A percentile compares a stretch with the other conserved stretches of the same genome.
Conservation (phyloP, 2,113 vertebrate genomes). For the Oncorhynchus gorbuscha region DNA sequence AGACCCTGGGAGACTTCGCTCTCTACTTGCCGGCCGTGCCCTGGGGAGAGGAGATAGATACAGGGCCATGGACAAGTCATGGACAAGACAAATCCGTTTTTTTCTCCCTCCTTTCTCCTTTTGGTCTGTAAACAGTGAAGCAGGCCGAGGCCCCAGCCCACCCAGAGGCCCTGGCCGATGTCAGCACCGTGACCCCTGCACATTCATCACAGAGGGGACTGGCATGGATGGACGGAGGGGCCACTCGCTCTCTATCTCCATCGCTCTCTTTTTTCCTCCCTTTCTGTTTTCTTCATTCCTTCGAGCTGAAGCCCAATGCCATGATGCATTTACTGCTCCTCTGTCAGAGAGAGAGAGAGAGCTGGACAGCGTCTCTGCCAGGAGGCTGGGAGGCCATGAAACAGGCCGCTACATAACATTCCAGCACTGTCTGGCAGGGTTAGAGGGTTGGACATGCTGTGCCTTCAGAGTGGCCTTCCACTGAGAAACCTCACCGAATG, state of each 20-base stretch:
- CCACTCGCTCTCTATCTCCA: not conserved
- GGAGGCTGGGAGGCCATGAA: conserved; percentile 28
- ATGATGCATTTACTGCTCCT: conserved; percentile 19
- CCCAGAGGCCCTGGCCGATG: conserved; percentile 57
- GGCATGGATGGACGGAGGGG: conserved; percentile 1
- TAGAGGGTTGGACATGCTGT: conserved; percentile 45
- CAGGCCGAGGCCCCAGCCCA: conserved; percentile 39
- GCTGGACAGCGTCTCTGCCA: conserved; percentile 6
- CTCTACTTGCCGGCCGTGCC: conserved; percentile 22
- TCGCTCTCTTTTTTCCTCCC: not conserved
- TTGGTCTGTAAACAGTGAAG: conserved; percentile 45
- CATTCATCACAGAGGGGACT: conserved; percentile 43
- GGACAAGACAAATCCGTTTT: not conserved
- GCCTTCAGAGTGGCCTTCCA: conserved; percentile 55
- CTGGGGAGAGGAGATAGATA: conserved; percentile 22
- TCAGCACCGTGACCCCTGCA: conserved; percentile 52
- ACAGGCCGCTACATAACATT: conserved; percentile 50
- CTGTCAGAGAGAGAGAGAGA: conserved; percentile 30
- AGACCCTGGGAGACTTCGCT: conserved; percentile 30
- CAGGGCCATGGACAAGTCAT: conserved; percentile 21
- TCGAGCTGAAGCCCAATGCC: conserved; percentile 36
- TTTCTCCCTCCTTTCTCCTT: conserved; percentile 14
- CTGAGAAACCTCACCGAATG: conserved; percentile 28
- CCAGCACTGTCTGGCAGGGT: conserved; percentile 45
- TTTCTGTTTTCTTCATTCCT: conserved; percentile 42